Evolutionary conservation across 2,113 vertebrate species (phyloP), one percentile per base, ranked within the genome.

Genomic region (Xyliphius kryptos): DNA sequence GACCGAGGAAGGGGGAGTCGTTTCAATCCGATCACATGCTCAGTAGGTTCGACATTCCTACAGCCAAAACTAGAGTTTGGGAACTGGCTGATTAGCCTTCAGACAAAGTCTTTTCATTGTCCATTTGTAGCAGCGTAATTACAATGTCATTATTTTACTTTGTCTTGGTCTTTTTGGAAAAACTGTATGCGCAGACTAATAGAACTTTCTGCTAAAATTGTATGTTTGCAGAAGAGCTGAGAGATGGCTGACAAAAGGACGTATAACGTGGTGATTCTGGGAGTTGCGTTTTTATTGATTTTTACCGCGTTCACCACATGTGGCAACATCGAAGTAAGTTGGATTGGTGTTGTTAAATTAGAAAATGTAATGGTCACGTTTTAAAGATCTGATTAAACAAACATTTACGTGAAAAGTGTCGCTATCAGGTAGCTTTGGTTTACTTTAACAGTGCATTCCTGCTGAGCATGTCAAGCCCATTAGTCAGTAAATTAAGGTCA

Each of bases 301-400:
- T 89, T 89, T 36, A 87, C 86, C 36, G 87, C 88, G 2, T 89
- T 89, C 72, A 89, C 85, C 17, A 89, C 88, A 1, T 87, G 85
- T 63, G 88, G 86, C 13, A 89, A 89, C 74, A 56, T 89, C 19
- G 86, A 87, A 75, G 86, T 88, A 76, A 86, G 84, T 59, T 40
- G 17, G 17, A 48, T 3, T 13, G 10, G 8, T 12, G 20, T 11
- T 47, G 1, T 2, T 0, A 15, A 26, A 15, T 13, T 16, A 8
- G 26, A 6, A 32, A 3, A 6, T 32, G 26, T 32, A 32, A 5
- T 5, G 4, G 26, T 5, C 26, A 32, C 26, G 26, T 32, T 32
- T 5, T 32, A 32, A 32, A 5, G 26, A 3, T 32, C 4, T 32
- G 26, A 32, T 32, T 32, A 32, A 32, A 32, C 26, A 32, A 32